Evolutionary conservation across 2,888 invertebrate genomes (phyloP).

Genomic region (Plebejus argus): DNA sequence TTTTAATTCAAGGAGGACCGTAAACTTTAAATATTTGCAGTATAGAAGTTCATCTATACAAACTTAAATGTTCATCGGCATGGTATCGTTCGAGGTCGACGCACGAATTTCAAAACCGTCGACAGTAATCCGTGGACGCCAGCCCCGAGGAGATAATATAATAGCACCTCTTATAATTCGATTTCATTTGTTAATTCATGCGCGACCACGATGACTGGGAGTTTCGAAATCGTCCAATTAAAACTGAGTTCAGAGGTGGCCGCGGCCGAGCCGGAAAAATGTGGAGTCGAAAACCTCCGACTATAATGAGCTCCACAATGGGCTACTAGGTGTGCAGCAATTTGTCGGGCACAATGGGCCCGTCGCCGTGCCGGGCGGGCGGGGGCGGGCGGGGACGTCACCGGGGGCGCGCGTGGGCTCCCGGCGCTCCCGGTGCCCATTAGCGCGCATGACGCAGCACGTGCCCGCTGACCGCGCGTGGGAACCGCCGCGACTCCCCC

Average conservation of each 20-base stretch:
- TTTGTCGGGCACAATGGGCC: constrained; percentile 10
- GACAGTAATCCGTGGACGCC: neutral
- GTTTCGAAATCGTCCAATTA: constrained; percentile 17
- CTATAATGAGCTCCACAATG: neutral
- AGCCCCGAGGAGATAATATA: neutral
- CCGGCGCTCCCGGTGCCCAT: constrained; percentile 41
- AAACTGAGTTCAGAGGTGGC: constrained; percentile 8
- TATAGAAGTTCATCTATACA: too few species aligned
- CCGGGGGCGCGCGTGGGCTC: constrained; percentile 32
- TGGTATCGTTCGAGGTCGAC: neutral
- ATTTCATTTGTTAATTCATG: constrained; percentile 16
- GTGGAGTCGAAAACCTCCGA: neutral
- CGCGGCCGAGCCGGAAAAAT: neutral
- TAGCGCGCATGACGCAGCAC: constrained; percentile 48
- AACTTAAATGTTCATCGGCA: neutral
- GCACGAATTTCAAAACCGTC: constrained; percentile 1
- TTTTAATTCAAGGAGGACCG: too few species aligned
- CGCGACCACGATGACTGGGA: constrained; percentile 11
- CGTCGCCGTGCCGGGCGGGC: neutral
- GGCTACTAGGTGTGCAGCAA: constrained; percentile 20
- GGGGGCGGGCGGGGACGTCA: neutral
- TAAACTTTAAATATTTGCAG: too few species aligned
- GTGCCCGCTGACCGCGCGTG: constrained; percentile 35
- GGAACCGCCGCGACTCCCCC: constrained; percentile 35
- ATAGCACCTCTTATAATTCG: constrained; percentile 18